Percentiles rank a stretch among this genome's conserved stretches.
Conservation (phyloP, 2,888 invertebrate species). For the Rutpela maculata region DNA sequence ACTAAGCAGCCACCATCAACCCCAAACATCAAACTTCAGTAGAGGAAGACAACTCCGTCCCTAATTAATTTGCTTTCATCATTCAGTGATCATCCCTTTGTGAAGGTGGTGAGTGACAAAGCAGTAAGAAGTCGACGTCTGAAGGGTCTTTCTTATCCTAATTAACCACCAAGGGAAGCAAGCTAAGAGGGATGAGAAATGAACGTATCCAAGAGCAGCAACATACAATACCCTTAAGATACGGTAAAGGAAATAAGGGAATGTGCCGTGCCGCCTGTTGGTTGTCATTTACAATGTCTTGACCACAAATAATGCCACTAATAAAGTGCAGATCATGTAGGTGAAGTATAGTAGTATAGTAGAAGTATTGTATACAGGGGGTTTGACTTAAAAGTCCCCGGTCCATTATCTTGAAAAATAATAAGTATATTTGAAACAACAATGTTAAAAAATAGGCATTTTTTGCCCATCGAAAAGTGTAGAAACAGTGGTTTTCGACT, state of each 20-base stretch:
- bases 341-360: not conserved
- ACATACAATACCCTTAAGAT: slow-evolving; percentile 35
- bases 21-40: slow-evolving; percentile 30
- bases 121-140: slow-evolving; percentile 54
- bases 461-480: too few relatives aligned
- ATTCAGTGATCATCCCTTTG: slow-evolving; percentile 52
- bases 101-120: slow-evolving; percentile 55
- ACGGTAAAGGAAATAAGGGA: slow-evolving; percentile 21
- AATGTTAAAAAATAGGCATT: too few relatives aligned
- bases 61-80: slow-evolving; percentile 57
- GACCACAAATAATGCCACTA: slow-evolving; percentile 27
- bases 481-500: too few relatives aligned
- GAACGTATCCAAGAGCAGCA: slow-evolving; percentile 19
- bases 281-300: slow-evolving; percentile 33
- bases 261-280: slow-evolving; percentile 10
- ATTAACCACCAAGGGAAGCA: slow-evolving; percentile 54
- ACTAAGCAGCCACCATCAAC: slow-evolving; percentile 1
- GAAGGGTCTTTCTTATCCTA: slow-evolving; percentile 56
- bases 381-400: too few relatives aligned
- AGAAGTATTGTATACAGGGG: too few relatives aligned
- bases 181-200: slow-evolving; percentile 38
- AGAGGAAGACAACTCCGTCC: slow-evolving; percentile 33
- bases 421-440: too few relatives aligned
- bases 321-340: slow-evolving; percentile 9
- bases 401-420: too few relatives aligned